Evolutionary conservation across 2,797 vertebrate species (phyloP).

Genomic region (Nasua narica): DNA sequence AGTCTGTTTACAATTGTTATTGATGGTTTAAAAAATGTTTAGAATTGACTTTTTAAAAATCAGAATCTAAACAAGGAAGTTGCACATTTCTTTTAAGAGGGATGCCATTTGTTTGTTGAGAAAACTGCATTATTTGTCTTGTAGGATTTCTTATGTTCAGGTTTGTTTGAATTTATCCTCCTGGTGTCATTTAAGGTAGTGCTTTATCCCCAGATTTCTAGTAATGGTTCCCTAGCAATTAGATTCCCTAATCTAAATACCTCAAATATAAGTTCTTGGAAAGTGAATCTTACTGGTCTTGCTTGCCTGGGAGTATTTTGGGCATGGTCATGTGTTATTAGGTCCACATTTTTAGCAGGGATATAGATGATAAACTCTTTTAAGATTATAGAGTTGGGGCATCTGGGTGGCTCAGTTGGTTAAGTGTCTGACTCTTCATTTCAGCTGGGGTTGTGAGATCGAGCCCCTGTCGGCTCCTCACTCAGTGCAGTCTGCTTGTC

Average conservation of each 20-base stretch:
- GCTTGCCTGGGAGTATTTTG: background rate
- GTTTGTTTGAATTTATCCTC: background rate
- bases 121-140: background rate
- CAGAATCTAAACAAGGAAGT: background rate
- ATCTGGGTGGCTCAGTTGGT: background rate
- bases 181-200: background rate
- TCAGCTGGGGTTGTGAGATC: background rate
- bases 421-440: background rate
- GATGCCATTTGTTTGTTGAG: background rate
- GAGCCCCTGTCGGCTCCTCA: accelerated
- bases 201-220: background rate
- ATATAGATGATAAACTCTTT: background rate
- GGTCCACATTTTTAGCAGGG: background rate
- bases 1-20: background rate
- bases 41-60: background rate
- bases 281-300: background rate
- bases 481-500: background rate
- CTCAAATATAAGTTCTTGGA: background rate
- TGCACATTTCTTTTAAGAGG: background rate
- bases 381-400: background rate
- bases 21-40: background rate
- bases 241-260: background rate
- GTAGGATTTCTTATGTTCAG: background rate
- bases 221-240: background rate
- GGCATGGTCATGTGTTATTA: background rate